Evolutionary conservation across 2,113 vertebrate genomes (phyloP), one percentile per base, ranked within the genome.

Genomic region (Psilopsiagon aymara): DNA sequence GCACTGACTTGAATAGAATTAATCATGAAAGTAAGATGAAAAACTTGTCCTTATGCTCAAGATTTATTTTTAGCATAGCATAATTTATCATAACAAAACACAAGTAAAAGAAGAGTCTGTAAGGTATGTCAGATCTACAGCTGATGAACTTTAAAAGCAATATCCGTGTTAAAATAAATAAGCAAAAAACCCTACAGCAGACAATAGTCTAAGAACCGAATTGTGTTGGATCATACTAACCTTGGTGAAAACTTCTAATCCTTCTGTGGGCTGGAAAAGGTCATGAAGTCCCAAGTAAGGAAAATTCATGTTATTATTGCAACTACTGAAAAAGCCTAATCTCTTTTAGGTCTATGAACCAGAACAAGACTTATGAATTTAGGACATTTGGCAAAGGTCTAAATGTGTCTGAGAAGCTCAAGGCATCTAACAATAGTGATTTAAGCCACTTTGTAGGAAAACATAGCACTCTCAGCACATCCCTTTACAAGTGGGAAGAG

Each of bases 391-490:
- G 46, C 39, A 44, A 87, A 81, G 41, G 44, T 29, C 27, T 59
- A 66, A 10, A 7, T 55, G 9, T 21, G 16, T 27, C 16, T 71
- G 35, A 84, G 68, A 11, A 82, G 16, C 31, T 79, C n/a, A 64
- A 82, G 17, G 13, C 27, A 41, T 33, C 15, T 10, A n/a, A 82
- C 9, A 39, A 18, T 3, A 63, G 51, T 18, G 49, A 90, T 62
- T 76, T 49, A 53, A 86, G n/a, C 10, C 51, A 49, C 53, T 77
- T n/a, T 8, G 19, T 19, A 73, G 67, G 59, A 62, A 88, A 88
- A 23, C 49, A 43, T 8, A 63, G 41, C 0, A 0, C 13, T n/a
- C 37, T 20, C n/a, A 3, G 3, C 44, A 52, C 28, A 7, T 59
- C 33, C 23, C 5, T 67, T 83, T 74, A 80, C n/a, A 91, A 41